phyloP scores from a whole-genome alignment of 2,113 vertebrate genomes.

The Meleagris gallopavo region DNA sequence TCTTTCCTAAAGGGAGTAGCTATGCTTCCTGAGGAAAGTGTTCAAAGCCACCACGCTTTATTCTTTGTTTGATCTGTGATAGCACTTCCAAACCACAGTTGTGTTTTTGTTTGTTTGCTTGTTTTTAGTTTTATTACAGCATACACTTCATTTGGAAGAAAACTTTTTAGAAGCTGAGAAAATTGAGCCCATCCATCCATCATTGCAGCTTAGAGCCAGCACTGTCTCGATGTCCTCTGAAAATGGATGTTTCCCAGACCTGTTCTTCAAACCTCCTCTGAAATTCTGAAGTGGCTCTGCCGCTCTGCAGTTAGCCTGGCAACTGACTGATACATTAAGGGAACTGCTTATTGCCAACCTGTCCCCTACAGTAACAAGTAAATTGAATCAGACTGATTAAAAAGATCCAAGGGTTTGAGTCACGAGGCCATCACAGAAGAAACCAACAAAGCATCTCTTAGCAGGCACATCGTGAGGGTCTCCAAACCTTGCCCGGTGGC shows the following conservation, averaged over 20 bases:
- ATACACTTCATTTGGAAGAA: background rate
- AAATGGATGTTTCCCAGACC: background rate
- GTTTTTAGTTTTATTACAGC: background rate
- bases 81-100: background rate
- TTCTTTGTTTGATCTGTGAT: background rate
- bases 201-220: background rate
- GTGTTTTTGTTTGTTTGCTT: background rate
- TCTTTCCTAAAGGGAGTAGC: background rate
- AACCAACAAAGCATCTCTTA: background rate
- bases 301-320: background rate
- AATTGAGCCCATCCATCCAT: background rate
- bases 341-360: background rate
- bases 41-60: background rate
- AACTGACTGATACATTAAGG: background rate
- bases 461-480: background rate
- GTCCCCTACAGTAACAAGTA: fast-evolving
- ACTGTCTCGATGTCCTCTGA: background rate
- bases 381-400: background rate
- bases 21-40: background rate
- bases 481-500: background rate
- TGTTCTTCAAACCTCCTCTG: background rate
- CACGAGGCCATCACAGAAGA: background rate
- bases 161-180: background rate
- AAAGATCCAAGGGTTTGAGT: background rate
- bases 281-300: background rate